Base-by-base conservation (phyloP, 2,888 invertebrate species). In the Escarpia spicata region DNA sequence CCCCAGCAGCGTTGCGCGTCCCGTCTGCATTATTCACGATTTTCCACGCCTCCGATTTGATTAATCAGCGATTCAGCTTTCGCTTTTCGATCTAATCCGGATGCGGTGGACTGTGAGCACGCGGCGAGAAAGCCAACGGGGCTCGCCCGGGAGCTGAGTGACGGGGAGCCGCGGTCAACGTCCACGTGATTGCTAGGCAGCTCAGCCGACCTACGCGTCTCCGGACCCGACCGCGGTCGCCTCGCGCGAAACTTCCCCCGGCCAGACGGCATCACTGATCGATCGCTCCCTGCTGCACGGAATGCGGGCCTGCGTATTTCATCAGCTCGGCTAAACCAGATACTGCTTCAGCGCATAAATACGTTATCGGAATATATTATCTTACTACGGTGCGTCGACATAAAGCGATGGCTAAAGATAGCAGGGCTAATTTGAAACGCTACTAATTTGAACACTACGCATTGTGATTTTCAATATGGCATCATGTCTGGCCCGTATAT, bases 61-160 rank as follows among this genome's bases (percentile, higher is more conserved):
- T 75, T 75, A 75, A 75, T 75, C 75, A 75, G 75, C 75, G 75
- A 75, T 75, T 75, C 75, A 75, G 52, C n/a, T 75, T 75, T 75
- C 75, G n/a, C 26, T 75, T 75, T 75, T 75, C 75, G 75, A 75
- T 26, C 75, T 75, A 75, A 75, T 75, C 75, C 75, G 75, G 75
- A 75, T n/a, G n/a, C 75, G 4, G 75, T 26, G 4, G 75, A 15
- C 75, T 75, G 19, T 26, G 6, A 75, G 75, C 75, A 75, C 75
- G 75, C 26, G 3, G 3, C 75, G n/a, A 19, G n/a, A 75, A 15
- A 3, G 75, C 26, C 75, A 75, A 26, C 75, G 75, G 26, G 2
- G 26, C 75, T 4, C 4, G 75, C n/a, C 52, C 52, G 52, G 75
- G 75, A 26, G 6, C n/a, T 2, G n/a, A 19, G 75, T 4, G 26